Evolutionary conservation across 2,888 invertebrate genomes (phyloP).

Genomic region (Chouioia cunea): DNA sequence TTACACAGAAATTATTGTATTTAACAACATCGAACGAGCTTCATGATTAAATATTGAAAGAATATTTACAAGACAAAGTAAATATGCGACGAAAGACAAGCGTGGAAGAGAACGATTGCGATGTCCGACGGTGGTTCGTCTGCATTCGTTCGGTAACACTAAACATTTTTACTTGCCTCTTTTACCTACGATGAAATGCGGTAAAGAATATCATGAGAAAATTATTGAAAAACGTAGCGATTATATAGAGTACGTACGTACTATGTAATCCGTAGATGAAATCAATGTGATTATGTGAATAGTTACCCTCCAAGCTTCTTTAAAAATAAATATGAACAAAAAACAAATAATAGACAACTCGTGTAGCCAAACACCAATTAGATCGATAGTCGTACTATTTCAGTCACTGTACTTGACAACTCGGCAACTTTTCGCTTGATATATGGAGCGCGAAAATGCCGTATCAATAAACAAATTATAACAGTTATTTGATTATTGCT

Average conservation of each 20-base stretch:
- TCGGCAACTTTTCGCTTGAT: slow-evolving; percentile 24
- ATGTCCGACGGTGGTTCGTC: slow-evolving; percentile 61
- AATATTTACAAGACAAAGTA: too few relatives aligned
- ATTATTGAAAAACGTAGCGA: slow-evolving; percentile 40
- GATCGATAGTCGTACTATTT: slow-evolving; percentile 24
- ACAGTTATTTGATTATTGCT: slow-evolving; percentile 18
- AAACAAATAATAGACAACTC: slow-evolving; percentile 29
- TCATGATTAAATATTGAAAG: slow-evolving; percentile 32
- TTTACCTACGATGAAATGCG: slow-evolving; percentile 54
- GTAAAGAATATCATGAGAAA: slow-evolving; percentile 20
- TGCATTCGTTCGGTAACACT: slow-evolving; percentile 61
- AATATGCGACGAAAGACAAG: too few relatives aligned
- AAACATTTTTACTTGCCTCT: slow-evolving; percentile 65
- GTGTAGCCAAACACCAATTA: slow-evolving; percentile 40
- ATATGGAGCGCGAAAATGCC: slow-evolving; percentile 17
- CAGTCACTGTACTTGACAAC: slow-evolving; percentile 7
- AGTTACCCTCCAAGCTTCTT: slow-evolving; percentile 50
- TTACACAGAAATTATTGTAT: slow-evolving; percentile 38
- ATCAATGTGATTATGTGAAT: slow-evolving; percentile 67
- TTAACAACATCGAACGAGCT: slow-evolving; percentile 46
- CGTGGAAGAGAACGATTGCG: slow-evolving; percentile 46
- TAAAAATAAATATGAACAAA: slow-evolving; percentile 18
- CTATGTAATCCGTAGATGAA: slow-evolving; percentile 62
- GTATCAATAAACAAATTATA: slow-evolving; percentile 19
- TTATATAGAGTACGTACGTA: slow-evolving; percentile 52